These are phyloP conservation scores for Nezara viridula DNA, from an alignment of 2,888 invertebrate species.

Conservation along the genomic window DNA sequence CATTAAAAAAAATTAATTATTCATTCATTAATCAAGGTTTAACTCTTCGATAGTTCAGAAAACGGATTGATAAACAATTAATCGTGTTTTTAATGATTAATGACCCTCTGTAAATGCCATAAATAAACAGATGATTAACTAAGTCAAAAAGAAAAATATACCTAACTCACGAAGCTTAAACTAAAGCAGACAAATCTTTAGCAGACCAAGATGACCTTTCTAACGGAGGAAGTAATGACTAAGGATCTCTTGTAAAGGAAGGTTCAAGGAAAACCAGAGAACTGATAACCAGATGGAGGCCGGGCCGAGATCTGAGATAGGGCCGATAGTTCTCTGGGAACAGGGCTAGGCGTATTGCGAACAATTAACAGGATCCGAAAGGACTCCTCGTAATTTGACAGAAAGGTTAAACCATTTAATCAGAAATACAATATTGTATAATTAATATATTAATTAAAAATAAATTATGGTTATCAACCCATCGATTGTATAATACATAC, in stretches of 20 bases:
- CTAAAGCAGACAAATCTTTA: neutral
- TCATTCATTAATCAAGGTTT: too few species aligned
- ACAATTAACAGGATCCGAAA: neutral
- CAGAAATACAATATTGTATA: neutral
- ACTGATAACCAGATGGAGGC: conserved; percentile 31
- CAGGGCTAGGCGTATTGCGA: neutral
- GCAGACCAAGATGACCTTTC: conserved; percentile 5
- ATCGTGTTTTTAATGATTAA: too few species aligned
- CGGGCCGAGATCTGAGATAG: neutral
- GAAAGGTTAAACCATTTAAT: neutral
- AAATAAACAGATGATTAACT: too few species aligned
- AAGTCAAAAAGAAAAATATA: too few species aligned
- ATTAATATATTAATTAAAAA: neutral
- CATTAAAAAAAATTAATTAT: too few species aligned
- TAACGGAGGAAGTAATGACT: neutral
- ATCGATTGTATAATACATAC: too few species aligned
- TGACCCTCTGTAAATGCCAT: too few species aligned
- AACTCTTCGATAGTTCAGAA: too few species aligned
- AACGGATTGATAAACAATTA: too few species aligned
- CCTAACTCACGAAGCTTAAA: neutral
- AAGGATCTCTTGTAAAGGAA: conserved; percentile 14
- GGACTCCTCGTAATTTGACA: neutral
- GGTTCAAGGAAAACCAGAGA: conserved; percentile 22
- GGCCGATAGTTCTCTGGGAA: neutral
- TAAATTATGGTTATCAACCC: too few species aligned